Evolutionary conservation across 1,140 invertebrate genomes (phyloP), one percentile per base, ranked within the genome.

Genomic region (Sitodiplosis mosellana): DNA sequence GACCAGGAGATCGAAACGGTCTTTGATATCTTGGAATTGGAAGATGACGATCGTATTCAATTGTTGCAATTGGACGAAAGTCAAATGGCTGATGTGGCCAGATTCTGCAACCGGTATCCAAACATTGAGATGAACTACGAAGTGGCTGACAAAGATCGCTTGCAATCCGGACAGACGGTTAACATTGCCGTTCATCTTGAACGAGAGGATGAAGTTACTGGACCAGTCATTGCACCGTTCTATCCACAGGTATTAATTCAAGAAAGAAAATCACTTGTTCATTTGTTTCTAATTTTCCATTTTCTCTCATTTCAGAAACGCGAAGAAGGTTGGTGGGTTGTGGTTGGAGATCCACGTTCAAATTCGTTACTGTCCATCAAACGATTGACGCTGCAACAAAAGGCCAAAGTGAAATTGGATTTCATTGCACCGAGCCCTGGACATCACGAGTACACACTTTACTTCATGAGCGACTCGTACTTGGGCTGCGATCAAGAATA

Each of bases 301-400:
- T 50, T 33, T 46, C 38, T 54, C 51, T 54, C 51, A 49, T 68
- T 67, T 19, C 69, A 88, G 76, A 95, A 95, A 80, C 80, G 93
- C 43, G 95, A 99, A 66, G 95, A 99, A 71, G 92, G 93, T 36
- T 99, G 96, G 95, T 99, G 96, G 94, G 86, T 99, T 5, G 93
- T 99, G 15, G 92, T 99, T 58, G 94, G 95, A 1, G 94, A 98
- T 66, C 86, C 90, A 0, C 90, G 88, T 59, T 77, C 75, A 2
- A 99, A 99, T 68, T 90, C 89, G 1, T 67, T 99, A 14, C 72
- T 98, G 1, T 96, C 91, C 2, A 99, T 99, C 59, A 99, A 99
- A 63, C 75, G 95, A 17, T 69, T 96, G 15, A 93, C 88, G 0
- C 69, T 97, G 1, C 91, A 93, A 54, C 85, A 94, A 57, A 92